phyloP scores from a whole-genome alignment of 2,113 vertebrate species.

The Entosphenus tridentatus region DNA sequence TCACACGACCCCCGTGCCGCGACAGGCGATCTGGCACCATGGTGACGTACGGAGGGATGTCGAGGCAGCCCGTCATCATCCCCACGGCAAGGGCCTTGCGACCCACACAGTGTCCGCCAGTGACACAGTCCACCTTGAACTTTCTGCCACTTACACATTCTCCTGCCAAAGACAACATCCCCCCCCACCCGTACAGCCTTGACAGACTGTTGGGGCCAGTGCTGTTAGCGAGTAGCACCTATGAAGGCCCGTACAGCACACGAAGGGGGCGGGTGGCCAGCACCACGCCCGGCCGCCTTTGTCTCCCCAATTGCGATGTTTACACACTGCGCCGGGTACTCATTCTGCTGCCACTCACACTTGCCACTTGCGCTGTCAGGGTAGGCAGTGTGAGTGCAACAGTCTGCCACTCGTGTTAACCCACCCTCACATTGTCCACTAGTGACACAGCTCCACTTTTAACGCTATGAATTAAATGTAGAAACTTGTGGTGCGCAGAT shows the following conservation, averaged over 20 bases:
- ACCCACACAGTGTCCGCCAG: background rate
- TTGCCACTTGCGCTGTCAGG: too few species aligned
- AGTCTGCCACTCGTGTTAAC: too few species aligned
- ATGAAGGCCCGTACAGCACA: background rate
- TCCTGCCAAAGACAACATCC: background rate
- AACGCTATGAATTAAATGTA: background rate
- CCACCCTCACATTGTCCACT: background rate
- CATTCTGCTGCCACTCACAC: too few species aligned
- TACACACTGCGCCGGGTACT: too few species aligned
- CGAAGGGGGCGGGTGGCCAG: background rate
- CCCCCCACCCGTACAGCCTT: background rate
- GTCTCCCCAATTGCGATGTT: too few species aligned
- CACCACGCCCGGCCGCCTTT: too few species aligned
- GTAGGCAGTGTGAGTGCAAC: too few species aligned
- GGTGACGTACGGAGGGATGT: slow-evolving; percentile 94
- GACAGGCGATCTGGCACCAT: slow-evolving; percentile 28
- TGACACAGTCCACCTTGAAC: too few species aligned
- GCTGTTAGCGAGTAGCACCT: background rate
- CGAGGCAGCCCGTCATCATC: slow-evolving; percentile 58
- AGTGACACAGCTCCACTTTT: background rate
- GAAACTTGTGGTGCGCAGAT: background rate
- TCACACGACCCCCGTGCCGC: too few species aligned
- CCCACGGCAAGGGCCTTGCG: slow-evolving; percentile 43
- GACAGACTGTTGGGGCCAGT: background rate
- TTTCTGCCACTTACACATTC: background rate